These are phyloP conservation scores for Leptopilina drosophilae DNA, from an alignment of 2,888 invertebrate genomes.

Conservation along the genomic window DNA sequence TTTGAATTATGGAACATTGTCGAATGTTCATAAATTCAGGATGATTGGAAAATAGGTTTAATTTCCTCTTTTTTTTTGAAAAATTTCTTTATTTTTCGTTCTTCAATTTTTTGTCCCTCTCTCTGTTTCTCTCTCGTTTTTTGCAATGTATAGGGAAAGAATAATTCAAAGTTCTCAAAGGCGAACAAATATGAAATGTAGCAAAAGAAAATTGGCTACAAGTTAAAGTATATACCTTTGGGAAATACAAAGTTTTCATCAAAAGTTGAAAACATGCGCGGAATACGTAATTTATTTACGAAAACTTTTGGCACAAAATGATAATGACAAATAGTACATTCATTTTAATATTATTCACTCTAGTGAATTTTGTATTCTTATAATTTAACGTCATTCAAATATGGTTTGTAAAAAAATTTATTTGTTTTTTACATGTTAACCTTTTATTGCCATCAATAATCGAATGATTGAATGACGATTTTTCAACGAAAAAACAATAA, in stretches of 20 bases:
- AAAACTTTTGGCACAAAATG: not conserved
- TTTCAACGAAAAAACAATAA: no score
- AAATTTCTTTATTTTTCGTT: not conserved
- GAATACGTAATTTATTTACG: slow-evolving; percentile 18
- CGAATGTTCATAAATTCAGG: not conserved
- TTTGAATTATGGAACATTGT: not conserved
- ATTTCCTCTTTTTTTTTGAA: not conserved
- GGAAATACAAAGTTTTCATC: slow-evolving; percentile 32
- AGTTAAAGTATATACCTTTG: slow-evolving; percentile 25
- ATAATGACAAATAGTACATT: not conserved
- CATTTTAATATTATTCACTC: not conserved
- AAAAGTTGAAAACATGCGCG: not conserved
- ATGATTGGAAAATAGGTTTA: not conserved
- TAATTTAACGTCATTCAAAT: no score
- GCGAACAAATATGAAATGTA: not conserved
- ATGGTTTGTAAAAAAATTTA: no score
- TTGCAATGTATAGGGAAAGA: not conserved
- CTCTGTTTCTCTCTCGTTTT: not conserved
- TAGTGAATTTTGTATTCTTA: not conserved
- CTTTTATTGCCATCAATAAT: not conserved
- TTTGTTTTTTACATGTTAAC: no score
- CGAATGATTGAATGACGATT: not conserved
- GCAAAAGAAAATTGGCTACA: slow-evolving; percentile 5
- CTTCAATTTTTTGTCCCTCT: not conserved
- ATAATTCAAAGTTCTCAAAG: not conserved